A percentile compares a stretch with the other conserved stretches of the same genome.
These are phyloP conservation scores for Folsomia candida DNA, from an alignment of 2,888 invertebrate species.

Conservation along the genomic window DNA sequence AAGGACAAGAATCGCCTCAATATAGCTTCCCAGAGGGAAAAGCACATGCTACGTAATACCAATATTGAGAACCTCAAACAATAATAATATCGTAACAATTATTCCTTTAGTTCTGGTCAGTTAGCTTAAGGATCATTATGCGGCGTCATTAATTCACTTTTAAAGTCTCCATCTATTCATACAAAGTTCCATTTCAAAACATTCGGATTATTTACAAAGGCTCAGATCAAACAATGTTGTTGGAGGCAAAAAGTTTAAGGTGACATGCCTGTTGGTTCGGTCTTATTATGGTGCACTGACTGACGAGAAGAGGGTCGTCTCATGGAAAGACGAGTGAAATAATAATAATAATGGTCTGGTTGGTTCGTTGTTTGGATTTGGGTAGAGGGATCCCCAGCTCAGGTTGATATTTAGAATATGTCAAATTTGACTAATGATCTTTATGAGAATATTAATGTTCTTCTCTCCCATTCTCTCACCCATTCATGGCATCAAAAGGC, in stretches of 20 bases:
- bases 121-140: constrained; percentile 3
- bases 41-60: not conserved
- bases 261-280: not conserved
- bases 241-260: not conserved
- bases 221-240: not conserved
- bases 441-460: not conserved
- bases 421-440: constrained; percentile 18
- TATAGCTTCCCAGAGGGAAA: not conserved
- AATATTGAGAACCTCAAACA: not conserved
- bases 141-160: constrained; percentile 5
- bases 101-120: constrained; percentile 20
- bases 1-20: not conserved
- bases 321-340: no score
- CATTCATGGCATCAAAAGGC: not conserved
- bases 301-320: not conserved
- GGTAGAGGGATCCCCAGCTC: not conserved
- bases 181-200: not conserved
- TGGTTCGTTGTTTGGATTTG: not conserved
- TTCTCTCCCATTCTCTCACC: not conserved
- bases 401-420: constrained; percentile 12
- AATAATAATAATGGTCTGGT: no score
- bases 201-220: not conserved
- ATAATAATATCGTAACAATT: constrained; percentile 10
- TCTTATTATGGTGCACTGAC: not conserved
- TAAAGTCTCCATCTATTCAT: not conserved